Evolutionary conservation across 2,888 invertebrate species (phyloP).

Genomic region (Iselma pallidipennis): DNA sequence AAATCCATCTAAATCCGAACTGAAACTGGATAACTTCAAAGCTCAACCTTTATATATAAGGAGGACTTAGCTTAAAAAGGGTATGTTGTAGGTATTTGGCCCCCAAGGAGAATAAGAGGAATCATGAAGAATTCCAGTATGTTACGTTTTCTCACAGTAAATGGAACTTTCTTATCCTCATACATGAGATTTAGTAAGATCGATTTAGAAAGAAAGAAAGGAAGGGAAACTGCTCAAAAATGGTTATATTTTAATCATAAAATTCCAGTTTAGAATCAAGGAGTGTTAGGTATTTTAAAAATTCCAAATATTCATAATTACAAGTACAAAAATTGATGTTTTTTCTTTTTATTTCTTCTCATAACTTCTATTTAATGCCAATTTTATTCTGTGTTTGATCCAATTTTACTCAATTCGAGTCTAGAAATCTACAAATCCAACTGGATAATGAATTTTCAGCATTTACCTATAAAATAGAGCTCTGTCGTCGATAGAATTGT

Average conservation of each 20-base stretch:
- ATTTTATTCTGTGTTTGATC: too few species aligned
- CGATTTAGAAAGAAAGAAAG: constrained; percentile 6
- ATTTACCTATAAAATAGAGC: neutral
- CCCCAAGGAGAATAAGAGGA: neutral
- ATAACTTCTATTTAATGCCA: too few species aligned
- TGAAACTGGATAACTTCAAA: constrained; percentile 21
- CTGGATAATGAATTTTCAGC: neutral
- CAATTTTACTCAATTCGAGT: too few species aligned
- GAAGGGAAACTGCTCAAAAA: neutral
- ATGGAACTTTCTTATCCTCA: constrained; percentile 6
- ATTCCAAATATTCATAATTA: too few species aligned
- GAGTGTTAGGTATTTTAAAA: too few species aligned
- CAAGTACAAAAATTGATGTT: too few species aligned
- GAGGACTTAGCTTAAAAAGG: constrained; percentile 15
- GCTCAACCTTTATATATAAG: constrained; percentile 15
- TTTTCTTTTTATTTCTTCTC: too few species aligned
- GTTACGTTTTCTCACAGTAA: neutral
- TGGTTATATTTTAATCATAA: neutral
- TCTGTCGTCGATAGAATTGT: neutral
- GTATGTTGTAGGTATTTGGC: constrained; percentile 5
- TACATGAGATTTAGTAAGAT: constrained; percentile 10
- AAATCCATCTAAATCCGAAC: constrained; percentile 19
- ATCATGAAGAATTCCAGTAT: neutral
- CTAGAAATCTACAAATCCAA: too few species aligned
- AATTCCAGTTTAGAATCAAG: too few species aligned